A percentile compares a stretch with the other conserved stretches of the same genome.
These are phyloP conservation scores for Galagoides demidoff DNA, from an alignment of 2,797 vertebrate species.

Conservation along the genomic window DNA sequence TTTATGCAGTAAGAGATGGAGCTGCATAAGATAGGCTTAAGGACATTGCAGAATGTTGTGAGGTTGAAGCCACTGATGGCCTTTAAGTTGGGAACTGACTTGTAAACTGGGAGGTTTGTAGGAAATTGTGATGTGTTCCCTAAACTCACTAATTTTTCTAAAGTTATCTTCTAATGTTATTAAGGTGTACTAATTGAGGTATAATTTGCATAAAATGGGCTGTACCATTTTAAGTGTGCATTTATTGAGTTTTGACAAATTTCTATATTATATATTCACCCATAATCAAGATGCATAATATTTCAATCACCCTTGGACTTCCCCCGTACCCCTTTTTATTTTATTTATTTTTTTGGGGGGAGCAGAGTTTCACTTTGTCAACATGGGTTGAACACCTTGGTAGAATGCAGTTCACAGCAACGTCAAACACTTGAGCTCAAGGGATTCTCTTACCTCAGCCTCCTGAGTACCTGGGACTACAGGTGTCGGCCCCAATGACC, in stretches of 20 bases:
- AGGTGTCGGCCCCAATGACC: too few species aligned
- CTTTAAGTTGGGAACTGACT: not conserved
- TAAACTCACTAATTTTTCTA: not conserved
- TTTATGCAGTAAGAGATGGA: not conserved
- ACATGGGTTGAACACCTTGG: too few species aligned
- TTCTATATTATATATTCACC: not conserved
- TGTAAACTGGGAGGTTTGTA: not conserved
- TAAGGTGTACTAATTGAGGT: not conserved
- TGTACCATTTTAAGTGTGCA: not conserved
- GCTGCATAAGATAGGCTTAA: not conserved
- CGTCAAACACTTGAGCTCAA: too few species aligned
- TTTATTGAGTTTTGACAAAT: not conserved
- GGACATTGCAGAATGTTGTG: not conserved
- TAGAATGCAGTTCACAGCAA: too few species aligned
- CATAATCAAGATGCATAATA: not conserved
- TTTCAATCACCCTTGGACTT: not conserved
- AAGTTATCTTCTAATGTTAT: not conserved
- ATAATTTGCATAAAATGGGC: not conserved
- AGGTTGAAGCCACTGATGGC: accelerated
- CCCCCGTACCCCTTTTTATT: not conserved
- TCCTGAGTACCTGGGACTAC: too few species aligned
- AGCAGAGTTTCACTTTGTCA: too few species aligned
- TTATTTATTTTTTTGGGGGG: too few species aligned
- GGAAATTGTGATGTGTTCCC: not conserved
- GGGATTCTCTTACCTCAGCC: too few species aligned